Evolutionary conservation across 30 jellyfish, hydroid and myxozoan species (phyloP).

Genomic region (Aurelia aurita complex sp. Pacific): DNA sequence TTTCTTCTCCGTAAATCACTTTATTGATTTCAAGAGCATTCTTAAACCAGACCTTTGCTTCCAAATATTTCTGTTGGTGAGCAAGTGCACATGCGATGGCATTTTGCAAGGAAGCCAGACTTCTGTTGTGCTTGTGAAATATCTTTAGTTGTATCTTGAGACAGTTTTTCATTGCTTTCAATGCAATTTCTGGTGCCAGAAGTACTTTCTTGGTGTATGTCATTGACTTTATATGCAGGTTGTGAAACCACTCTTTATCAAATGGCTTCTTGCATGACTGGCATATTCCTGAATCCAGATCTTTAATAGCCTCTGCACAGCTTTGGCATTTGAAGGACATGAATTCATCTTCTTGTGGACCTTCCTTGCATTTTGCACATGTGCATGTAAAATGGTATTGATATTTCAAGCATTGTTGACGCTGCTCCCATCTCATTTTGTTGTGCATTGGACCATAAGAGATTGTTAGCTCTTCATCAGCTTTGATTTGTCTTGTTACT

Average conservation of each 20-base stretch:
- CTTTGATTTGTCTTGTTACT: slow-evolving; percentile 37
- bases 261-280: slow-evolving; percentile 17
- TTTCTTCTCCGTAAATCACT: slow-evolving; percentile 63
- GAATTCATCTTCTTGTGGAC: slow-evolving; percentile 5
- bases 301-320: slow-evolving; percentile 34
- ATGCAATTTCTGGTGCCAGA: background rate
- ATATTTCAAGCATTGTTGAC: slow-evolving; percentile 51
- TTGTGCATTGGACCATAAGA: slow-evolving; percentile 92
- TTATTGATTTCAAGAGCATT: slow-evolving; percentile 45
- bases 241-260: slow-evolving; percentile 28
- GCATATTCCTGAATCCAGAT: slow-evolving; percentile 19
- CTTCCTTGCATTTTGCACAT: slow-evolving; percentile 72
- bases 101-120: slow-evolving; percentile 57
- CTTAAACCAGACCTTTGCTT: slow-evolving; percentile 48
- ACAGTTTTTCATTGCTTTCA: slow-evolving; percentile 18
- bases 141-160: slow-evolving; percentile 38
- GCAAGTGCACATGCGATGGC: slow-evolving; percentile 72
- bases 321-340: slow-evolving; percentile 37
- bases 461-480: slow-evolving; percentile 76
- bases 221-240: background rate
- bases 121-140: slow-evolving; percentile 29
- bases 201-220: background rate
- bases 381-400: slow-evolving; percentile 79
- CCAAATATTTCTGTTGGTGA: slow-evolving; percentile 23
- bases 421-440: slow-evolving; percentile 68